Base-by-base conservation (phyloP, 2,888 invertebrate species). In the Heliconius hortense region DNA sequence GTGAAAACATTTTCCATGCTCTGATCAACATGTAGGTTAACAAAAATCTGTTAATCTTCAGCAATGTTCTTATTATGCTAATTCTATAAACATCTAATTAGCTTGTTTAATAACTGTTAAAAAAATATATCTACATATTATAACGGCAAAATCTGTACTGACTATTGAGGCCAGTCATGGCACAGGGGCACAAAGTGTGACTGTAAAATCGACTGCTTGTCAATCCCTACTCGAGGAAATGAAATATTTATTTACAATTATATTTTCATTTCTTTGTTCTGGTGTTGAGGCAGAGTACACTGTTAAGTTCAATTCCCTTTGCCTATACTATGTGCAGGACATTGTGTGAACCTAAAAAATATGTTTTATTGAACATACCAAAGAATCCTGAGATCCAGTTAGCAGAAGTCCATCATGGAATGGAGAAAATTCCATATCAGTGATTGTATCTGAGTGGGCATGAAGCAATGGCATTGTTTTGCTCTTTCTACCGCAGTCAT, bases 351-450 rank as follows among this genome's bases (percentile, higher is more conserved):
- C 21, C 21, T 53, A 56, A 56, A 21, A 56, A n/a, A 56, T n/a
- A 21, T 53, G 10, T 53, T 48, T 48, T n/a, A 56, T 8, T 56
- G n/a, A n/a, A 79, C 94, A 91, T 87, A 96, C 97, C 90, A 97
- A 94, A 83, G 97, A 97, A 90, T 97, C 97, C 89, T 97, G 97
- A 72, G 97, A 97, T 76, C 98, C 98, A 56, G 99, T 99, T 48
- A 98, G 96, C 82, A 99, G 92, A 68, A 98, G 94, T 59, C 98
- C 97, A 94, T 98, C 98, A 88, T 98, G 98, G 90, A 98, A 99
- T 11, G 98, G 98, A 48, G 98, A 98, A 88, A 99, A 99, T 83
- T 97, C 97, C 95, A 99, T 96, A 89, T 98, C 99, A 60, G 98
- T 98, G 59, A 99, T 97, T 68, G 98, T 97, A 84, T 98, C 99